Percentiles rank a stretch among this genome's conserved stretches.
Evolutionary conservation across 1,140 invertebrate species (phyloP).

Genomic region (Condylostylus longicornis): DNA sequence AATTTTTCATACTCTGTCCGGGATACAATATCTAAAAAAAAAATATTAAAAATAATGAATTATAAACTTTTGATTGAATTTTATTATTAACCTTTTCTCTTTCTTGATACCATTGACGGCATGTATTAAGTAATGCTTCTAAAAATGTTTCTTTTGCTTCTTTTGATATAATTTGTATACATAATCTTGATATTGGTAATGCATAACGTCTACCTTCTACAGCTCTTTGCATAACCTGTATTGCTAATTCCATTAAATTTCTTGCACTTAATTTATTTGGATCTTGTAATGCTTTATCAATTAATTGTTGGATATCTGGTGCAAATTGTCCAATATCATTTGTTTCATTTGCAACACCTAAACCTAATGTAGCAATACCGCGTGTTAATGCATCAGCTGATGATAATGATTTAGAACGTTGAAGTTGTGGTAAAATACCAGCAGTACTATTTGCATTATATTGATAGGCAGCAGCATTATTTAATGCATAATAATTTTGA

Average conservation of each 20-base stretch:
- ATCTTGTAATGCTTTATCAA: conserved; percentile 59
- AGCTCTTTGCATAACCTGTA: conserved; percentile 59
- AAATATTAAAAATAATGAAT: neutral
- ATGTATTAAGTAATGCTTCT: conserved; percentile 73
- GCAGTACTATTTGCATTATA: conserved; percentile 19
- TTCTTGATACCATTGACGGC: conserved; percentile 80
- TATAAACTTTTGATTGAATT: too few species aligned
- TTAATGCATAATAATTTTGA: conserved; percentile 12
- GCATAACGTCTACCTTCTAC: conserved; percentile 64
- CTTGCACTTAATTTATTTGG: conserved; percentile 62
- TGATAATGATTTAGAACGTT: conserved; percentile 67
- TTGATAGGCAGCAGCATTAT: conserved; percentile 18
- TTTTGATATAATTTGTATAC: conserved; percentile 70
- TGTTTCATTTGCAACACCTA: conserved; percentile 42
- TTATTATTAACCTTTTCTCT: conserved; percentile 43
- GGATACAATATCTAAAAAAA: conserved; percentile 20
- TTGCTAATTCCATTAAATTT: conserved; percentile 68
- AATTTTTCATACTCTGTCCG: conserved; percentile 29
- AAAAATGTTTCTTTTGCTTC: conserved; percentile 75
- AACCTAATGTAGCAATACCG: conserved; percentile 40
- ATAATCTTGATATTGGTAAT: conserved; percentile 62
- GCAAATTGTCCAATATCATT: conserved; percentile 59
- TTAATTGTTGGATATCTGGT: conserved; percentile 48
- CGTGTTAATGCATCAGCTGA: conserved; percentile 50
- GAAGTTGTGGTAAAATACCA: conserved; percentile 27